These are phyloP conservation scores for Chamaetylas fuelleborni DNA, from an alignment of 2,113 vertebrate species.

Conservation along the genomic window DNA sequence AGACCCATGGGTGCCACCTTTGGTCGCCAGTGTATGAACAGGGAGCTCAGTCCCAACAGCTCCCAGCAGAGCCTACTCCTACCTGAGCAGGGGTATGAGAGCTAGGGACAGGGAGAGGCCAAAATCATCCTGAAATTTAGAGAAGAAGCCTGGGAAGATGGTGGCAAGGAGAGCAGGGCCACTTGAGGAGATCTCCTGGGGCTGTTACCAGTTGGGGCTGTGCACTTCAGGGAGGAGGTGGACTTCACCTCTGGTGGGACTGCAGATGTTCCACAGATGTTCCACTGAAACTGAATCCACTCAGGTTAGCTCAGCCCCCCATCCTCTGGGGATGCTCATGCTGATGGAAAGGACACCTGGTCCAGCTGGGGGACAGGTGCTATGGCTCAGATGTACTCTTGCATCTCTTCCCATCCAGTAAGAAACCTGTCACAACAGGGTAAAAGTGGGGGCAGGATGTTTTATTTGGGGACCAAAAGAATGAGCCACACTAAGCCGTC, in stretches of 20 bases:
- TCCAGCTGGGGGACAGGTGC: fast-evolving
- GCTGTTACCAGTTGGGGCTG: not conserved
- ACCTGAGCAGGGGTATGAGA: fast-evolving
- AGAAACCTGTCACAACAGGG: not conserved
- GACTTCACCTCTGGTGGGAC: too few species aligned
- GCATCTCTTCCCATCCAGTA: not conserved
- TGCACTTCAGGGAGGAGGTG: not conserved
- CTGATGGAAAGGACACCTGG: not conserved
- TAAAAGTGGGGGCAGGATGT: not conserved
- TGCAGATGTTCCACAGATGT: not conserved
- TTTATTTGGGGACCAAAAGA: not conserved
- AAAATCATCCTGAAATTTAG: not conserved
- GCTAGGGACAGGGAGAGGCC: not conserved
- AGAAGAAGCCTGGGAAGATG: not conserved
- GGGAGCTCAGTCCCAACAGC: not conserved
- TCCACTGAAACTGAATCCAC: not conserved
- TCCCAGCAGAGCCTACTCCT: not conserved
- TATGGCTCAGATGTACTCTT: fast-evolving
- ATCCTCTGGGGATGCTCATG: not conserved
- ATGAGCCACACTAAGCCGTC: not conserved
- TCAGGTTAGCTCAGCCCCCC: not conserved
- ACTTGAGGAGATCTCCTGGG: not conserved
- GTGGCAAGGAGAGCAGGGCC: not conserved
- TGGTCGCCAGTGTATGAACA: fast-evolving
- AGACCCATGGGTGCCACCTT: not conserved